Percentiles rank a stretch among this genome's conserved stretches.
Conservation (phyloP, 2,113 vertebrate genomes). For the Malaclemys terrapin region DNA sequence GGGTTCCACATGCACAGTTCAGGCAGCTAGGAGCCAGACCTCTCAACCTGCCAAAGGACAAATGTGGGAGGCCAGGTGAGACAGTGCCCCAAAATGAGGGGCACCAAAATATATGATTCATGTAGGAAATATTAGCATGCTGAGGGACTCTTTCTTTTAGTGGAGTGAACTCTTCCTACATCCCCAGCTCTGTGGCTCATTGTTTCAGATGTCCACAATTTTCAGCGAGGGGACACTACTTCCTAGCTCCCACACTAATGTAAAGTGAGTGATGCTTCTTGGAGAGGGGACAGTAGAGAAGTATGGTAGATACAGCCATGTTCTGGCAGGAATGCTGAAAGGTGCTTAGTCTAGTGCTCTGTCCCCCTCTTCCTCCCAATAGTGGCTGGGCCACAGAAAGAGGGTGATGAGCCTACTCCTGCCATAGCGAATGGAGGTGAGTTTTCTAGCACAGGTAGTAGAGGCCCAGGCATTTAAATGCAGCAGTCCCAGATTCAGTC, state of each 20-base stretch:
- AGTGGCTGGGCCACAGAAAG: background rate
- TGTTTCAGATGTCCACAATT: accelerated
- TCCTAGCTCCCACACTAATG: too few relatives aligned
- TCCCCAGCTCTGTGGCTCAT: accelerated
- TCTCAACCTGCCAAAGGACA: accelerated
- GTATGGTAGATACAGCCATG: background rate
- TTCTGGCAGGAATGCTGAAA: background rate
- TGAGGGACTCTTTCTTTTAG: accelerated
- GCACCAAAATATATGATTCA: background rate
- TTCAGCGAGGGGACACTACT: background rate
- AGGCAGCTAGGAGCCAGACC: accelerated
- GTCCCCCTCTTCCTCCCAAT: background rate
- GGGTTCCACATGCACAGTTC: accelerated
- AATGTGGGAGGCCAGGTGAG: background rate
- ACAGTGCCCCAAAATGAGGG: background rate
- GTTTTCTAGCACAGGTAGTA: background rate
- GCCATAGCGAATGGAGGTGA: background rate
- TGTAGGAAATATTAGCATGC: background rate
- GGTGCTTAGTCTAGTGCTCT: background rate
- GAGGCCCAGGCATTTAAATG: background rate
- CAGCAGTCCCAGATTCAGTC: background rate
- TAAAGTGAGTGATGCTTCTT: accelerated
- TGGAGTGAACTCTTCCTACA: accelerated
- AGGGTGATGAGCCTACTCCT: background rate
- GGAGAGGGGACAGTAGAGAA: background rate